Evolutionary conservation across 2,888 invertebrate genomes (phyloP).

Genomic region (Gymnocheta viridis): DNA sequence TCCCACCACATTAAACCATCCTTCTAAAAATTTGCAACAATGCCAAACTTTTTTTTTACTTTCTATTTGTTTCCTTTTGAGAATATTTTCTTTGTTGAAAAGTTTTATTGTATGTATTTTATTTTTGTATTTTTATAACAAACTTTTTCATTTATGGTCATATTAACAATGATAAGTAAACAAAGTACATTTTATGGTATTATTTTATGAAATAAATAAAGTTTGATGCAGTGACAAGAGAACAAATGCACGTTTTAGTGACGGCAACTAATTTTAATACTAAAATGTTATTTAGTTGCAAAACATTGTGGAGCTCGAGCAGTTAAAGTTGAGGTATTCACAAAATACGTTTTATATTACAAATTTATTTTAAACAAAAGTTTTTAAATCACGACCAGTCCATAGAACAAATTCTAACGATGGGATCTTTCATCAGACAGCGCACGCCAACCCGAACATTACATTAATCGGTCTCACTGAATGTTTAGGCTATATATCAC

Average conservation of each 20-base stretch:
- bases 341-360: no score
- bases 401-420: no score
- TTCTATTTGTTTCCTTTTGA: neutral
- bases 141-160: constrained; percentile 17
- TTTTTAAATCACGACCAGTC: no score
- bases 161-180: neutral
- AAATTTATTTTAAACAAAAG: no score
- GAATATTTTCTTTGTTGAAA: neutral
- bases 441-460: no score
- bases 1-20: neutral
- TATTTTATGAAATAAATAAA: neutral
- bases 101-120: neutral
- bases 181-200: neutral
- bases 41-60: neutral
- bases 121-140: neutral
- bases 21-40: neutral
- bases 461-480: no score
- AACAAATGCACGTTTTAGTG: neutral
- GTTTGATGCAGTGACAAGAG: neutral
- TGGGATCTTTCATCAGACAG: no score
- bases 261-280: neutral
- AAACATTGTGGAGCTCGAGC: neutral
- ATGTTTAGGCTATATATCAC: no score
- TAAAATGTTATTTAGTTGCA: neutral
- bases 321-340: no score